Conservation (phyloP, 2,888 invertebrate genomes). For the Patella ulyssiponensis region DNA sequence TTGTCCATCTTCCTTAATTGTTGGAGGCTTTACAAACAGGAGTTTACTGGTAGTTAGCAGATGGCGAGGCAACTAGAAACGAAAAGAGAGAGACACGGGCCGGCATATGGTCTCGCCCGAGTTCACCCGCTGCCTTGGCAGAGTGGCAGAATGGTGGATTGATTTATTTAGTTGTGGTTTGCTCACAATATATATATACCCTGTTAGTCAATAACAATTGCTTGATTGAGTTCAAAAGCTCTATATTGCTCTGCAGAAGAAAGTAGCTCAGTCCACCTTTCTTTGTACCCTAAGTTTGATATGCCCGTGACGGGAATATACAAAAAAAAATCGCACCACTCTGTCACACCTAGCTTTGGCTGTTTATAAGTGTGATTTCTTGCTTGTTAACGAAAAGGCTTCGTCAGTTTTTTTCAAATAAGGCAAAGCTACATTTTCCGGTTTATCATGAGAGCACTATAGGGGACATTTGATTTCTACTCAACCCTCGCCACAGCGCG, state of each 20-base stretch:
- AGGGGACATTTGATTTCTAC: conserved; percentile 21
- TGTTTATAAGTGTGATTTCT: background rate
- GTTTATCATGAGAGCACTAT: background rate
- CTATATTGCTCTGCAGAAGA: background rate
- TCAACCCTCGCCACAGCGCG: conserved; percentile 20
- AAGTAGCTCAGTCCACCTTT: conserved; percentile 1
- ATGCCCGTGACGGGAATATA: conserved; percentile 16
- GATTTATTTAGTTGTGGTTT: too few relatives aligned
- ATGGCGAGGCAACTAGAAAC: too few relatives aligned
- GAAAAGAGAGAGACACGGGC: too few relatives aligned
- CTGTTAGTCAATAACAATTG: too few relatives aligned
- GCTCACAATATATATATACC: too few relatives aligned
- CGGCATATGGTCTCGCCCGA: too few relatives aligned
- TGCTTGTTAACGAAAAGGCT: background rate
- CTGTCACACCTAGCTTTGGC: conserved; percentile 27
- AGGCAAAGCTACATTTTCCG: background rate
- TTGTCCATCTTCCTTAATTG: too few relatives aligned
- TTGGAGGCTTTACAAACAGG: too few relatives aligned
- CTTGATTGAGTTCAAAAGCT: background rate
- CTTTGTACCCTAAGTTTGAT: conserved; percentile 11
- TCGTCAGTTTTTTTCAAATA: background rate
- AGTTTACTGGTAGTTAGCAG: too few relatives aligned
- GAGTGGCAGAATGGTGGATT: too few relatives aligned
- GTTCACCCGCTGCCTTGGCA: too few relatives aligned
- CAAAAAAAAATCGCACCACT: conserved; percentile 29